Conservation (phyloP, 1,140 invertebrate species). For the Palaemon carinicauda region DNA sequence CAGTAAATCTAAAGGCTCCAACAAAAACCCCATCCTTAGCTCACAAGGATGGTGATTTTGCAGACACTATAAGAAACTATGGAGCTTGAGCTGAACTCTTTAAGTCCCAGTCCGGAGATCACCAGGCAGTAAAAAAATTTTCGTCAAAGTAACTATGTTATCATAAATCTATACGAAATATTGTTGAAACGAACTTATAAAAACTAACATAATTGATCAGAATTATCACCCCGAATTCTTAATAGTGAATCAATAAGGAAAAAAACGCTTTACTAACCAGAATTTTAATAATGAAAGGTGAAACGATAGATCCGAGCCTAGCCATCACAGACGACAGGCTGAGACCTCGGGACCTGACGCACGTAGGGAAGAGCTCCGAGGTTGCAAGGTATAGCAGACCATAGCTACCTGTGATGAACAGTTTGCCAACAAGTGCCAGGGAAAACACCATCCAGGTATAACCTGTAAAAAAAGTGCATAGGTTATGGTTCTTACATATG, state of each 20-base stretch:
- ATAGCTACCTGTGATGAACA: constrained; percentile 54
- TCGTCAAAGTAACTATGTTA: background rate
- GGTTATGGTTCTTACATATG: background rate
- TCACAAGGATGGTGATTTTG: too few relatives aligned
- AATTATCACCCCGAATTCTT: too few relatives aligned
- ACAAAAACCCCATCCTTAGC: too few relatives aligned
- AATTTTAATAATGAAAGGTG: constrained; percentile 65
- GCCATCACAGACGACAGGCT: constrained; percentile 62
- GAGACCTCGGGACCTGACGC: constrained; percentile 62
- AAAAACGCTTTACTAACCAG: constrained; percentile 58
- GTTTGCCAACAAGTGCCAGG: constrained; percentile 53
- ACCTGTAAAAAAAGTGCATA: background rate
- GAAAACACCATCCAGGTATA: constrained; percentile 50
- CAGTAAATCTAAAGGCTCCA: too few relatives aligned
- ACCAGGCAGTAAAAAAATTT: background rate
- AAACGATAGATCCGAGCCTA: constrained; percentile 60
- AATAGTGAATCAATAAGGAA: background rate
- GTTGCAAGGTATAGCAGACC: constrained; percentile 59
- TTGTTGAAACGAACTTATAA: too few relatives aligned
- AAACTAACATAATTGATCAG: too few relatives aligned
- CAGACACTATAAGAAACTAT: too few relatives aligned
- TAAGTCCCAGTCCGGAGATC: background rate
- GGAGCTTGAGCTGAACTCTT: too few relatives aligned
- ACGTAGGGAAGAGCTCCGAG: constrained; percentile 62
- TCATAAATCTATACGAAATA: background rate